Conservation (phyloP, 92 coral and sea anemone genomes). For the Zoanthus gigantus region DNA sequence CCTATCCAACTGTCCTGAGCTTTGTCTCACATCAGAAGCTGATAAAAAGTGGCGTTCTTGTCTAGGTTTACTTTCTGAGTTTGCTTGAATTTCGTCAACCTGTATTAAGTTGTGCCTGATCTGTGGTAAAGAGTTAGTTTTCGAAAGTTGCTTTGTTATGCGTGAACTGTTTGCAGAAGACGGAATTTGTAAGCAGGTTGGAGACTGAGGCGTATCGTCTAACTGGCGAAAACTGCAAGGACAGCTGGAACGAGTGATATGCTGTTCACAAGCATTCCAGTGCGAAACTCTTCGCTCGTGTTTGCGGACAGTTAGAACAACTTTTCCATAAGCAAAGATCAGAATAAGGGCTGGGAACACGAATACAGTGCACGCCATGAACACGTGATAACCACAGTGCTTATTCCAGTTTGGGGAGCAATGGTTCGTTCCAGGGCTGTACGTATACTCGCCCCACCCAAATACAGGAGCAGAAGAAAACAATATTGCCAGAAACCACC, state of each 20-base stretch:
- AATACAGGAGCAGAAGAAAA: slow-evolving; percentile 74
- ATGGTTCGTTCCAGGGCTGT: slow-evolving; percentile 79
- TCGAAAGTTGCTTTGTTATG: neutral
- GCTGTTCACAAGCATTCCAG: slow-evolving; percentile 57
- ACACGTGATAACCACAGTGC: slow-evolving; percentile 77
- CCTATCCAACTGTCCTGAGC: neutral
- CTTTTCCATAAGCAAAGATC: slow-evolving; percentile 82
- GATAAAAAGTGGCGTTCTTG: neutral
- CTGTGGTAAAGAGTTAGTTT: slow-evolving; percentile 38
- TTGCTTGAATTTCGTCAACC: neutral
- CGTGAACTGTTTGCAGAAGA: slow-evolving; percentile 2
- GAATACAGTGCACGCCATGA: slow-evolving; percentile 77
- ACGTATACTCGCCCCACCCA: slow-evolving; percentile 74
- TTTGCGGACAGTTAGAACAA: slow-evolving; percentile 74
- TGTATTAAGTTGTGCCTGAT: slow-evolving; percentile 4
- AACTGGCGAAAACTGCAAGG: neutral
- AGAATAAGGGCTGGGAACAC: slow-evolving; percentile 79
- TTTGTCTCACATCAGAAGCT: neutral
- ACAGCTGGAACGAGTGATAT: neutral
- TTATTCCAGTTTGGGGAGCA: slow-evolving; percentile 88
- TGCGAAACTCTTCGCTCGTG: slow-evolving; percentile 76
- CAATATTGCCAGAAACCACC: slow-evolving; percentile 70
- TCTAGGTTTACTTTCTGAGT: neutral
- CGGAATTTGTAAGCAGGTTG: neutral
- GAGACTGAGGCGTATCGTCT: neutral